Base-by-base conservation (phyloP, 2,113 vertebrate genomes). In the Leucoraja erinaceus region DNA sequence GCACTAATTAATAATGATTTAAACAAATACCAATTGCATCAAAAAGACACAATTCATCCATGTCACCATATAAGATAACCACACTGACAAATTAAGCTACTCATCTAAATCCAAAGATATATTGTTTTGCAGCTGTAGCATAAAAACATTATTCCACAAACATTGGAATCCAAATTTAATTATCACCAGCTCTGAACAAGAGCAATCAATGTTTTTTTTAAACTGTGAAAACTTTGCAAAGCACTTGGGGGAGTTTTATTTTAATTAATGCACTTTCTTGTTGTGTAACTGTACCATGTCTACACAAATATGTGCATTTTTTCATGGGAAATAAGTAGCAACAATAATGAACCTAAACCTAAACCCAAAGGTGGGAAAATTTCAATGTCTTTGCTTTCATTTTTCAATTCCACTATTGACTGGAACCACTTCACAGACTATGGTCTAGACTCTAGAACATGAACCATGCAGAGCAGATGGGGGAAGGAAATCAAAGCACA, bases 11-110 rank as follows among this genome's bases (percentile, higher is more conserved):
- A 47, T 47, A 47, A 47, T 47, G 38, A 47, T 61, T 31, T 61
- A 86, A 86, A 84, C 83, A 86, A 86, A 63, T 63, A n/a, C 25
- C 56, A 63, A 61, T 86, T 63, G 6, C 11, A 61, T 86, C 83
- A n/a, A 59, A 25, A 9, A 61, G 11, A 11, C n/a, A 59, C 8
- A 61, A 86, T 86, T 28, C 4, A 86, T 59, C 25, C 81, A n/a
- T 84, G 54, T 63, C 8, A 56, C n/a, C 28, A n/a, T 61, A 86
- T 86, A 1, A 86, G 28, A 63, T 63, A 63, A 86, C n/a, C 25
- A n/a, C 25, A 84, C n/a, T 31, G 59, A 16, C 25, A 86, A 86
- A 61, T n/a, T n/a, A 31, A 86, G n/a, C n/a, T 8, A 63, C 4
- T 63, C 28, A 86, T 5, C 56, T 86, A 59, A 86, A 63, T 59